A percentile compares a stretch with the other conserved stretches of the same genome.
Conservation (phyloP, 2,888 invertebrate genomes). For the Acanthosepion esculentum region DNA sequence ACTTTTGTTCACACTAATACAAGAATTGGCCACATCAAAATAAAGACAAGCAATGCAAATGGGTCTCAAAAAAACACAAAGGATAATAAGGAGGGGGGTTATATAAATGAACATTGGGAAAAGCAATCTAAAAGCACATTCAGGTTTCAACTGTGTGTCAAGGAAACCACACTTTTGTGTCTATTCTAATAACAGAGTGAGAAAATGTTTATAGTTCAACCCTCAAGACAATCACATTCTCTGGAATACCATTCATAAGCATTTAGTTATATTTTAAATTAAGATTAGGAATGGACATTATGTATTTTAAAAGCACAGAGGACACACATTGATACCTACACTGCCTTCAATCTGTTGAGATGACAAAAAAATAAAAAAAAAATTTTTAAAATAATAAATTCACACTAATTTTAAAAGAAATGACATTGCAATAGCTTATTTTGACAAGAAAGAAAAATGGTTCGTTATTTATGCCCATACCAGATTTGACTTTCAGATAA, state of each 20-base stretch:
- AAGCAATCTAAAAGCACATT: not conserved
- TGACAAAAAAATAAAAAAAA: not conserved
- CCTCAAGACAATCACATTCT: not conserved
- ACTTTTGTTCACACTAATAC: not conserved
- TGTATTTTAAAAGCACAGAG: not conserved
- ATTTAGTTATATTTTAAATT: not conserved
- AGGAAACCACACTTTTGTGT: not conserved
- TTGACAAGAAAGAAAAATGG: not conserved
- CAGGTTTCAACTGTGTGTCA: not conserved
- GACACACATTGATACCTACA: slow-evolving; percentile 16
- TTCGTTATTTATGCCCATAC: not conserved
- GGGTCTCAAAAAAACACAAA: not conserved
- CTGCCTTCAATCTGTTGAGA: slow-evolving; percentile 20
- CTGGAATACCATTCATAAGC: not conserved
- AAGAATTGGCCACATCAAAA: not conserved
- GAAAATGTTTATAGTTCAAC: not conserved
- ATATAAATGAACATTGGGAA: not conserved
- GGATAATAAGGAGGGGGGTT: not conserved
- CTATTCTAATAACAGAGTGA: not conserved
- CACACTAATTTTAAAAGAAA: not conserved
- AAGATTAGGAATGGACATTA: slow-evolving; percentile 1
- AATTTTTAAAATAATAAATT: not conserved
- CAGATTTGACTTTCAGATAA: not conserved
- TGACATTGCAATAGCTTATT: not conserved
- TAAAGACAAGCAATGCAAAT: not conserved